Conservation (phyloP, 2,888 invertebrate genomes). For the Schrankia costaestrigalis region DNA sequence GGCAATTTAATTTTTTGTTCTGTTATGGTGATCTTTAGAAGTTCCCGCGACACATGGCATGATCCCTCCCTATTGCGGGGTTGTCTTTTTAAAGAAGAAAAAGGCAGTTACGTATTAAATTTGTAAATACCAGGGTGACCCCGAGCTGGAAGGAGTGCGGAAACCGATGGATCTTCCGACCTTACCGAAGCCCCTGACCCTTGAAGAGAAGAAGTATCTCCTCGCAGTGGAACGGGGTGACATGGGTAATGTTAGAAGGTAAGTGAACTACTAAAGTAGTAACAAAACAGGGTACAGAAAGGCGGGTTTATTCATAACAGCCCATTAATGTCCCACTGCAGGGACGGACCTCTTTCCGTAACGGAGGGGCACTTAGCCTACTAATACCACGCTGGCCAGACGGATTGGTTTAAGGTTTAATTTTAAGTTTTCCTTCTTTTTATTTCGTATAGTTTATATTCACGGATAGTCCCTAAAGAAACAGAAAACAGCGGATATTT, state of each 20-base stretch:
- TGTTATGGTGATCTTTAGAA: too few relatives aligned
- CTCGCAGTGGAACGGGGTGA: slow-evolving; percentile 96
- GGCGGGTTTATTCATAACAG: too few relatives aligned
- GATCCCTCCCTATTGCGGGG: not conserved
- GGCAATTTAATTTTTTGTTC: slow-evolving; percentile 27
- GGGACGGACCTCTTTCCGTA: too few relatives aligned
- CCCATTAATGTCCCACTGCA: too few relatives aligned
- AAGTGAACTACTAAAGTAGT: slow-evolving; percentile 31
- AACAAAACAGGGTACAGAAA: too few relatives aligned
- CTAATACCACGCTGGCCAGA: too few relatives aligned
- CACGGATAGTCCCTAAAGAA: too few relatives aligned
- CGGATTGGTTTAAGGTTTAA: too few relatives aligned
- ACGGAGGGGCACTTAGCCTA: too few relatives aligned
- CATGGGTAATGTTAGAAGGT: slow-evolving; percentile 91
- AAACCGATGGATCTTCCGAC: slow-evolving; percentile 78
- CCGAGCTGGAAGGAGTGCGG: slow-evolving; percentile 42
- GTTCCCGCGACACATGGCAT: not conserved
- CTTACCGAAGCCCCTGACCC: slow-evolving; percentile 86
- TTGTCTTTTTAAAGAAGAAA: not conserved
- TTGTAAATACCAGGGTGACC: slow-evolving; percentile 53
- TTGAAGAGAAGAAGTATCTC: slow-evolving; percentile 95
- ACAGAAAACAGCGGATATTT: too few relatives aligned
- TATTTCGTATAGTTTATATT: too few relatives aligned
- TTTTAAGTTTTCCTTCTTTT: too few relatives aligned
- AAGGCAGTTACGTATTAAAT: not conserved